phyloP scores from a whole-genome alignment of 1,140 invertebrate genomes.

The Atta cephalotes region DNA sequence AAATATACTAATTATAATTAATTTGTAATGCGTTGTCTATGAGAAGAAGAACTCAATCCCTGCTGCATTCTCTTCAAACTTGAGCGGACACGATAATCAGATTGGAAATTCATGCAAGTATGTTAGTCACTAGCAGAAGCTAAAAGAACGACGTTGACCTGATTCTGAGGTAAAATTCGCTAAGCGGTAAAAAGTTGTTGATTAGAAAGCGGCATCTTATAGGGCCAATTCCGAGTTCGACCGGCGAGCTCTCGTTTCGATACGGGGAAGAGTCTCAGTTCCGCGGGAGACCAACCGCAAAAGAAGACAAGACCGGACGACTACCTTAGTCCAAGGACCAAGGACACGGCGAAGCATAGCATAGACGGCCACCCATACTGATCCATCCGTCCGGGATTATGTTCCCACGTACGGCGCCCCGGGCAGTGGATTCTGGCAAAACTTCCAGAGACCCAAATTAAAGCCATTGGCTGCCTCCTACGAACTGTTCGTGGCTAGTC shows the following conservation, averaged over 20 bases:
- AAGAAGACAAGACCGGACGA: slow-evolving; percentile 73
- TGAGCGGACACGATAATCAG: slow-evolving; percentile 22
- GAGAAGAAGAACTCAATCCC: background rate
- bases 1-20: slow-evolving; percentile 1
- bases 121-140: slow-evolving; percentile 44
- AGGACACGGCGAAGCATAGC: slow-evolving; percentile 75
- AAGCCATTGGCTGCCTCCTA: slow-evolving; percentile 79
- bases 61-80: slow-evolving; percentile 16
- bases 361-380: slow-evolving; percentile 80
- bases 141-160: slow-evolving; percentile 43
- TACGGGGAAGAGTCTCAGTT: slow-evolving; percentile 59
- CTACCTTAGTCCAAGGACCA: slow-evolving; percentile 71
- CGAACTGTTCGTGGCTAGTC: slow-evolving; percentile 74
- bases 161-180: slow-evolving; percentile 66
- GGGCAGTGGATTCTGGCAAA: slow-evolving; percentile 79
- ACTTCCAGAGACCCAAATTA: slow-evolving; percentile 82
- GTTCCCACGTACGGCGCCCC: slow-evolving; percentile 83
- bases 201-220: slow-evolving; percentile 73
- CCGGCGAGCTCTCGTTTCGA: slow-evolving; percentile 63
- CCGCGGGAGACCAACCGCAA: slow-evolving; percentile 67
- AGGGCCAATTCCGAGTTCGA: slow-evolving; percentile 49
- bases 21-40: background rate
- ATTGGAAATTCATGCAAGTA: slow-evolving; percentile 34
- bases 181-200: slow-evolving; percentile 68
- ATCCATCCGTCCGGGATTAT: slow-evolving; percentile 72